Conservation (phyloP, 1,140 invertebrate species). For the Cyphomyrmex costatus region DNA sequence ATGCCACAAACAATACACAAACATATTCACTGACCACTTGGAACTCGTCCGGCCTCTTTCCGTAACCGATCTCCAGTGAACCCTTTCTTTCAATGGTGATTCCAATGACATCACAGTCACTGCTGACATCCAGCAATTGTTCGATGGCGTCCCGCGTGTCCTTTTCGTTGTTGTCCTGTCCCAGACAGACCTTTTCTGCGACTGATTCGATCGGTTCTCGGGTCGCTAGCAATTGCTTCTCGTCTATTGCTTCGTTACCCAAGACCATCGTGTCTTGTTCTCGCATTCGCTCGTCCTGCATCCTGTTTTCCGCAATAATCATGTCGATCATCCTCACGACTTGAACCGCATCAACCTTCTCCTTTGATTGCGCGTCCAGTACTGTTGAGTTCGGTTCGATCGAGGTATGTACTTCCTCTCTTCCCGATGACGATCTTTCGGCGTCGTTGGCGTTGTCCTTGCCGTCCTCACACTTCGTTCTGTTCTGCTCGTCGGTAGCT, state of each 20-base stretch:
- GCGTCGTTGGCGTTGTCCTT: conserved; percentile 53
- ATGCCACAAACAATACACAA: conserved; percentile 11
- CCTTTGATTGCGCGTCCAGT: neutral
- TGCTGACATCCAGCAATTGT: conserved; percentile 57
- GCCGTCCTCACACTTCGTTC: conserved; percentile 45
- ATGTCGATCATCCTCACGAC: conserved; percentile 67
- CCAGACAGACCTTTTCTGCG: conserved; percentile 57
- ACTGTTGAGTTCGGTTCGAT: conserved; percentile 30
- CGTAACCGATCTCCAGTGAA: conserved; percentile 50
- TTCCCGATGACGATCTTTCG: conserved; percentile 30
- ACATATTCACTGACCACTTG: conserved; percentile 76
- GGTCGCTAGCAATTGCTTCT: conserved; percentile 40
- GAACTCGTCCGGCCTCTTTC: conserved; percentile 78
- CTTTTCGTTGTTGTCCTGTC: conserved; percentile 32
- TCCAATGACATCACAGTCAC: conserved; percentile 62
- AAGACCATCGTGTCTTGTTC: conserved; percentile 60
- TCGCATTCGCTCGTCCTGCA: conserved; percentile 55
- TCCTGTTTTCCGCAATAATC: conserved; percentile 55
- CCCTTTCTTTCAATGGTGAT: conserved; percentile 41
- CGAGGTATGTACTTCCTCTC: conserved; percentile 27
- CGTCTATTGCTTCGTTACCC: conserved; percentile 51
- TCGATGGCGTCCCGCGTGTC: conserved; percentile 62
- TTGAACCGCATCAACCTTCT: conserved; percentile 46
- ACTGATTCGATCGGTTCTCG: conserved; percentile 34
- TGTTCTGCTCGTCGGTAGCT: conserved; percentile 66